These are phyloP conservation scores for Petrolisthes manimaculis DNA, from an alignment of 2,888 invertebrate species.

Conservation along the genomic window DNA sequence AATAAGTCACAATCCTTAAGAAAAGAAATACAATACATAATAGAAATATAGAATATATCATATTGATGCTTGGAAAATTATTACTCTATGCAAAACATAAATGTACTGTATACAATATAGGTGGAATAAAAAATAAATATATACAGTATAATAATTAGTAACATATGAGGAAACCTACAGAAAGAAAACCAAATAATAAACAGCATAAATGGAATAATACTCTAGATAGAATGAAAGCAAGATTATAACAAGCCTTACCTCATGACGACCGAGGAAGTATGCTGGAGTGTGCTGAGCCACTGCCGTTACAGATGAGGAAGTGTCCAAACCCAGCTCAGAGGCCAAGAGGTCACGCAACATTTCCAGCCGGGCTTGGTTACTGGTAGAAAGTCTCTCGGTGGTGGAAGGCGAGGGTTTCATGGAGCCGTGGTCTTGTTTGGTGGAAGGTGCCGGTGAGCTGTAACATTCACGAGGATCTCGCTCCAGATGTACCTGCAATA, in stretches of 20 bases:
- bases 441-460: not conserved
- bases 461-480: constrained; percentile 45
- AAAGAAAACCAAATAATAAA: too few species aligned
- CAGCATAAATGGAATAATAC: too few species aligned
- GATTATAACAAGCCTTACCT: constrained; percentile 24
- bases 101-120: too few species aligned
- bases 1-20: not conserved
- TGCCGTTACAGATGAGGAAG: constrained; percentile 13
- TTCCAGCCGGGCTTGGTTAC: constrained; percentile 54
- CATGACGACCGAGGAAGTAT: constrained; percentile 51
- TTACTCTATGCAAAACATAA: too few species aligned
- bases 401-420: not conserved
- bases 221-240: not conserved
- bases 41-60: too few species aligned
- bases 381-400: constrained; percentile 19
- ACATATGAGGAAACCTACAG: too few species aligned
- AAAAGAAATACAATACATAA: too few species aligned
- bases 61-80: too few species aligned
- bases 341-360: constrained; percentile 57
- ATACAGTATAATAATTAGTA: too few species aligned
- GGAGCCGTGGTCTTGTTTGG: not conserved
- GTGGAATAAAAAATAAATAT: too few species aligned
- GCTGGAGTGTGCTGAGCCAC: constrained; percentile 44
- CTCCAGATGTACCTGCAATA: constrained; percentile 57
- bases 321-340: constrained; percentile 53